These are phyloP conservation scores for Paralichthys olivaceus DNA, from an alignment of 2,113 vertebrate genomes.

Conservation along the genomic window DNA sequence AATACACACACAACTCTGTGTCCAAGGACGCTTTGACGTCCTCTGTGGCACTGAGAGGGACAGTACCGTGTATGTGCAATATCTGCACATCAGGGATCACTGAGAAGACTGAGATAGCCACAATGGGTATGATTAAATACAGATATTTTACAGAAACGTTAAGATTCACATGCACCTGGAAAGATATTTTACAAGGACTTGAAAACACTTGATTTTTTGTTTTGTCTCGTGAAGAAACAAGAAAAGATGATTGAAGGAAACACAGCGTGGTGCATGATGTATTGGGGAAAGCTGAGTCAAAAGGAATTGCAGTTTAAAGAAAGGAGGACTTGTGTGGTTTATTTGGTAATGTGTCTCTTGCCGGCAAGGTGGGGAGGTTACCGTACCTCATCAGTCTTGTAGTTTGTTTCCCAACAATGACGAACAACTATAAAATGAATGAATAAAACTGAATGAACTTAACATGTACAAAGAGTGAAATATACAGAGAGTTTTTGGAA, in stretches of 20 bases:
- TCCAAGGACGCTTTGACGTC: not conserved
- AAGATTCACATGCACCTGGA: not conserved
- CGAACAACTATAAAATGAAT: not conserved
- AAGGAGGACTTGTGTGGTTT: constrained; percentile 24
- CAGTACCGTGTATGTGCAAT: not conserved
- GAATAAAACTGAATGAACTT: not conserved
- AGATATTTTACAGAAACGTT: not conserved
- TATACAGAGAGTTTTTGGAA: no score
- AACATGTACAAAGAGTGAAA: no score
- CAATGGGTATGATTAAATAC: not conserved
- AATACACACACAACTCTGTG: constrained; percentile 37
- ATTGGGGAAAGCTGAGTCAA: constrained; percentile 4
- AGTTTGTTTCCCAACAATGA: constrained; percentile 1
- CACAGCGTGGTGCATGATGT: constrained; percentile 3
- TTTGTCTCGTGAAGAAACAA: constrained; percentile 9
- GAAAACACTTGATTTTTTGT: not conserved
- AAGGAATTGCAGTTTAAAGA: constrained; percentile 22
- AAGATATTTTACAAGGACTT: not conserved
- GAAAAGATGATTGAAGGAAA: not conserved
- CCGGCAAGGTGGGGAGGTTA: not conserved
- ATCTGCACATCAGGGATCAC: not conserved
- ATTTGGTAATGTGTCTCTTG: constrained; percentile 19
- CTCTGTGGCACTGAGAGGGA: not conserved
- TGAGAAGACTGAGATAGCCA: no score
- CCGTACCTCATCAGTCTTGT: not conserved